Base-by-base conservation (phyloP, 2,888 invertebrate species). In the Acrocera orbiculus region DNA sequence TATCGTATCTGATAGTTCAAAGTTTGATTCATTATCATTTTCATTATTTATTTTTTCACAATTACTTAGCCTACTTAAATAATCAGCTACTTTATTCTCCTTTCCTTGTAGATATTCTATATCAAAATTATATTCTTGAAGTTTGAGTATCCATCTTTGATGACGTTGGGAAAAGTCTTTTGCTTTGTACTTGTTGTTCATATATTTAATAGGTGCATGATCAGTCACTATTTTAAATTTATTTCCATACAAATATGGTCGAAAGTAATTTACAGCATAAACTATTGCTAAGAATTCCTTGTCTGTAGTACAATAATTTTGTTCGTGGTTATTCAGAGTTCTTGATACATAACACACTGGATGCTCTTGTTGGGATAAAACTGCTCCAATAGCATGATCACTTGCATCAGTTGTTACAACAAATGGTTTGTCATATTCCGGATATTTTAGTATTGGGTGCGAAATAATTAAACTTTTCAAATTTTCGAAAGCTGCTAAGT, bases 21-120 rank as follows among this genome's bases (percentile, higher is more conserved):
- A 10, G 30, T 40, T 40, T 27, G 36, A 40, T 36, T 36, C 38
- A 11, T 6, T 34, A 31, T 34, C 33, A 29, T 40, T 37, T 24
- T 37, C 22, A 19, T 9, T 10, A 17, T 23, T 17, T 14, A 32
- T 35, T 24, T 37, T 34, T 10, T 16, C 19, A 17, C 16, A 16
- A 16, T 39, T 32, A 31, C 38, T 34, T 20, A 38, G 23, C 24
- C 38, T 39, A 31, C 40, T 42, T 22, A 42, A 31, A 38, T 25
- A 42, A 30, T 43, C 41, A 7, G 41, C 34, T 5, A 41, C 41
- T 23, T 37, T 35, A 34, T 41, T 40, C 27, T 38, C 36, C 15
- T 40, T 40, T 5, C 39, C 36, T 33, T 36, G 16, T 4, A 42
- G 23, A 28, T 42, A 42, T 16, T 41, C 39, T n/a, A 39, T 38